phyloP scores from a whole-genome alignment of 2,888 invertebrate genomes.

The Harpalus rubripes region DNA sequence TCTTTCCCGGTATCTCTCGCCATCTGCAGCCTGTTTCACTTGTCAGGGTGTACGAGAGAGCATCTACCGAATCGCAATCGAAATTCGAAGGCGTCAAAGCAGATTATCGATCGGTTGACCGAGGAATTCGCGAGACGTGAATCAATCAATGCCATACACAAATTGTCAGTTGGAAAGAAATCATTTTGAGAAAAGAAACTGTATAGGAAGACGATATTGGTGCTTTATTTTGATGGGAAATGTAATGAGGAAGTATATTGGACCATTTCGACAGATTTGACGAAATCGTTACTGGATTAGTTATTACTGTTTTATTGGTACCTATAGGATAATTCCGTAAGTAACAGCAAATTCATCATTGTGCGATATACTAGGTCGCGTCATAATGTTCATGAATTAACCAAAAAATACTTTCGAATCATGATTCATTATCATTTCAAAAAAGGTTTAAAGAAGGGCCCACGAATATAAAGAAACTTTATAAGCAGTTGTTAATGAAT shows the following conservation, averaged over 20 bases:
- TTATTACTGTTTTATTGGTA: too few species aligned
- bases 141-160: slow-evolving; percentile 59
- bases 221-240: background rate
- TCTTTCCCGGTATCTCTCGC: slow-evolving; percentile 20
- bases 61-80: background rate
- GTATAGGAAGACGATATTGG: background rate
- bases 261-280: background rate
- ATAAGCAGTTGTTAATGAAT: too few species aligned
- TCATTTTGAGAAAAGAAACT: background rate
- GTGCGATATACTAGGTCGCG: too few species aligned
- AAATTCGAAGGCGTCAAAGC: slow-evolving; percentile 38
- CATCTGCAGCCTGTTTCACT: slow-evolving; percentile 8
- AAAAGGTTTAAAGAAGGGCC: too few species aligned
- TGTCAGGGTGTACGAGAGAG: background rate
- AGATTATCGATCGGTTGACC: slow-evolving; percentile 53
- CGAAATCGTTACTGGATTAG: background rate
- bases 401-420: too few species aligned
- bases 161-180: background rate
- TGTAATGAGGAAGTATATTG: background rate
- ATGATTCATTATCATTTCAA: too few species aligned
- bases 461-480: too few species aligned
- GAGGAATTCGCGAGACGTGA: slow-evolving; percentile 51
- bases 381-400: too few species aligned
- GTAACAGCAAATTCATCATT: too few species aligned
- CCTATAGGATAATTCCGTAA: too few species aligned